These are phyloP conservation scores for Drosophila gaucha DNA, from an alignment of 2,888 invertebrate genomes.

Conservation along the genomic window DNA sequence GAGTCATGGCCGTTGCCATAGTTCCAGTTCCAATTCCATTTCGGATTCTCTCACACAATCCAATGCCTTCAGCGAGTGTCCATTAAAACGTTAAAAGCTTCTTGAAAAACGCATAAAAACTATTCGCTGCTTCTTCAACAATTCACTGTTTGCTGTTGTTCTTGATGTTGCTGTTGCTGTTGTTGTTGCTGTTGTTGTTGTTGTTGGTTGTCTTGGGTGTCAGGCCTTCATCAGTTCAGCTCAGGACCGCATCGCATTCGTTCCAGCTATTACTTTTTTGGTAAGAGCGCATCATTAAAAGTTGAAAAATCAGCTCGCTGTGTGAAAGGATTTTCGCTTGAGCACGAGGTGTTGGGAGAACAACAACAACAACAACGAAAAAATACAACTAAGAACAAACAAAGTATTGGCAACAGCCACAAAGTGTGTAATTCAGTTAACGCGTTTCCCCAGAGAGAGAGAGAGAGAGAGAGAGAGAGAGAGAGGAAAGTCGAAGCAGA, in stretches of 20 bases:
- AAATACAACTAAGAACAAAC: not conserved
- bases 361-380: not conserved
- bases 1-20: not conserved
- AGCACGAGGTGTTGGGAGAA: conserved; percentile 6
- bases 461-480: no score
- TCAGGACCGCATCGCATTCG: conserved; percentile 1
- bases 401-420: conserved; percentile 11
- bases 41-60: not conserved
- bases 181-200: no score
- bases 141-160: no score
- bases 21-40: conserved; percentile 17
- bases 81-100: conserved; percentile 80
- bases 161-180: no score
- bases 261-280: conserved; percentile 43
- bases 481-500: no score
- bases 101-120: conserved; percentile 76
- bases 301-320: conserved; percentile 67
- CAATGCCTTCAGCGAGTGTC: conserved; percentile 48
- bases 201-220: no score
- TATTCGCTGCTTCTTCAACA: conserved; percentile 56
- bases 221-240: not conserved
- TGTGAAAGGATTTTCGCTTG: conserved; percentile 49
- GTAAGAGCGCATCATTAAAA: conserved; percentile 67
- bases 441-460: not conserved
- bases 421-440: conserved; percentile 32